Conservation (phyloP, 1,140 invertebrate species). For the Papilio polyxenes region DNA sequence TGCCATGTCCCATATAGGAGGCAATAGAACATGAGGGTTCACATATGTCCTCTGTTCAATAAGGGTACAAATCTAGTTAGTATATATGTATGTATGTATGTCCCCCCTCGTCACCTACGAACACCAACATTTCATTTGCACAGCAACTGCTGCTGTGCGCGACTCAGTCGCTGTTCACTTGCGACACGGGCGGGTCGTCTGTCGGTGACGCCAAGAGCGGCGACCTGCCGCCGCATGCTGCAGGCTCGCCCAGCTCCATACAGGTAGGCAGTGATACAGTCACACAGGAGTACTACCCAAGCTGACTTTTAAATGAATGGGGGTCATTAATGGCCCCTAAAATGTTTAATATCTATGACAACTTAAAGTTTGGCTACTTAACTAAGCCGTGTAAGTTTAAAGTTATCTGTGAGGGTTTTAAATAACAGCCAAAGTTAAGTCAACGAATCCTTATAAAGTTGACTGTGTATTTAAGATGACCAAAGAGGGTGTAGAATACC, state of each 20-base stretch:
- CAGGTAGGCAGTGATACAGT: slow-evolving; percentile 72
- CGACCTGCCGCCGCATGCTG: slow-evolving; percentile 78
- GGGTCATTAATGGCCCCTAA: no score
- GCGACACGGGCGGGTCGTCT: slow-evolving; percentile 92
- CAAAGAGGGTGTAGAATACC: neutral
- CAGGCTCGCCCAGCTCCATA: slow-evolving; percentile 86
- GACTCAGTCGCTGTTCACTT: slow-evolving; percentile 97
- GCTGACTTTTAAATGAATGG: no score
- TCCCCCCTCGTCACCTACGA: slow-evolving; percentile 46
- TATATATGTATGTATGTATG: neutral
- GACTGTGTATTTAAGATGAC: no score
- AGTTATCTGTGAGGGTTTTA: no score
- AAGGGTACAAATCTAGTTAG: neutral
- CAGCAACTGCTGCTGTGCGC: slow-evolving; percentile 98
- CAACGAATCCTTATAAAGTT: no score
- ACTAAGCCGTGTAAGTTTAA: no score
- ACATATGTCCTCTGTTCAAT: neutral
- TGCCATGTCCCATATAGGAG: neutral
- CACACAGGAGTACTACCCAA: no score
- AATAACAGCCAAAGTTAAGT: no score
- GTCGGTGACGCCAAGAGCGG: slow-evolving; percentile 80
- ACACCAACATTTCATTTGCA: slow-evolving; percentile 84
- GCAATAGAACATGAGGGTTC: neutral
- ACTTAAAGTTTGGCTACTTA: no score
- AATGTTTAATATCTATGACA: no score